Evolutionary conservation across 2,888 invertebrate genomes (phyloP), one percentile per base, ranked within the genome.

Genomic region (Lasiommata megera): DNA sequence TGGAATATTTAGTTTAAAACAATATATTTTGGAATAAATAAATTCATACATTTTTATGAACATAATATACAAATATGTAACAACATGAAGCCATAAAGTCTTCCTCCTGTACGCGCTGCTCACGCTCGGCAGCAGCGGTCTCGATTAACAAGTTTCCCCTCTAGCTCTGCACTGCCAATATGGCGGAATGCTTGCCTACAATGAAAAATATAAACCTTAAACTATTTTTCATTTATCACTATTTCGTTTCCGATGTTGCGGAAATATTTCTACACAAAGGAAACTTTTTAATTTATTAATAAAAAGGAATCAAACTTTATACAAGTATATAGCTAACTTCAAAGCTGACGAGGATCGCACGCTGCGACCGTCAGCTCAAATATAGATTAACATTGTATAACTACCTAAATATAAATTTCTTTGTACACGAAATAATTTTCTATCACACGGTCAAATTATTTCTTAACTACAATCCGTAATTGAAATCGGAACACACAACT

Each of bases 11-110:
- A 31, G 18, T 47, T 60, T 64, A 64, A 60, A 64, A 60, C 36
- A 51, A 61, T 60, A 65, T 53, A 62, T 63, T 58, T 62, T 65
- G 68, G 69, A 71, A 71, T 71, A 71, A 71, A 71, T 71, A 69
- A 60, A 64, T 54, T 62, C 57, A 61, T 52, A 37, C 37, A 43
- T 56, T 51, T 56, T 53, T 61, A 65, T 63, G 28, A 65, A 66
- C 67, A 67, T 60, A 70, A 71, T 70, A 71, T 70, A 71, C 68
- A 71, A 61, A 68, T 60, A 57, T 54, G 50, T 57, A 56, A 57
- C 56, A 61, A 51, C 40, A 34, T 37, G 56, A 54, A 50, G 40
- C 53, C 53, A 36, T n/a, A 44, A 40, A 11, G 51, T 50, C 50
- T 50, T 28, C 34, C 40, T 40, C 12, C n/a, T 23, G 9, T 18